Evolutionary conservation across 2,113 vertebrate species (phyloP), one percentile per base, ranked within the genome.

Genomic region (Helogale parvula): DNA sequence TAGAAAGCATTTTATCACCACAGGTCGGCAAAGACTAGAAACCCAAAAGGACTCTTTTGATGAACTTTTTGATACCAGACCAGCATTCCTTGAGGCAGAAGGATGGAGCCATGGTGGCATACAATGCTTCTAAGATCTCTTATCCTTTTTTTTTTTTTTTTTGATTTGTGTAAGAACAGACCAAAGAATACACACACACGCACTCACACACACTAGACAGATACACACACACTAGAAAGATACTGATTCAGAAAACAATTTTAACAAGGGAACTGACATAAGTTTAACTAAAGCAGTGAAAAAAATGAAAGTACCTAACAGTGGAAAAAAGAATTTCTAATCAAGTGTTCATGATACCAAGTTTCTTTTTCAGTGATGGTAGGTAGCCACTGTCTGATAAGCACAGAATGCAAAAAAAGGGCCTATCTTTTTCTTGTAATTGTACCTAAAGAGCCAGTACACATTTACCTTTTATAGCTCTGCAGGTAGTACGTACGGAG

Each of bases 391-490:
- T 86, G 9, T 68, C 33, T 96, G 38, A 89, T 89, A 80, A 94
- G 38, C 33, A 90, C 38, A 90, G 41, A 90, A 80, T 86, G 52
- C 6, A 82, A 80, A 68, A 14, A 80, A 81, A 45, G 74, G 25
- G 6, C 47, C 54, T 35, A 45, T 38, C n/a, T 90, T 11, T 90
- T 89, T 71, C 65, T 85, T 89, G 41, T 86, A 60, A 66, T 60
- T 90, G 60, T 71, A 74, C 66, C 66, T 76, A 88, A 96, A 65
- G 50, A 96, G 41, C 38, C 65, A 80, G 33, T 93, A 68, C 54
- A 93, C 31, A 80, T 94, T 93, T 95, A 16, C 14, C 21, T 96
- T 93, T 82, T 79, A 69, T 92, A 85, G 25, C 35, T 94, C 35
- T 79, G 31, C 38, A 93, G 60, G 25, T 83, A 89, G 45, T 72